phyloP scores from a whole-genome alignment of 2,888 invertebrate species.

The Drosophila paramelanica region DNA sequence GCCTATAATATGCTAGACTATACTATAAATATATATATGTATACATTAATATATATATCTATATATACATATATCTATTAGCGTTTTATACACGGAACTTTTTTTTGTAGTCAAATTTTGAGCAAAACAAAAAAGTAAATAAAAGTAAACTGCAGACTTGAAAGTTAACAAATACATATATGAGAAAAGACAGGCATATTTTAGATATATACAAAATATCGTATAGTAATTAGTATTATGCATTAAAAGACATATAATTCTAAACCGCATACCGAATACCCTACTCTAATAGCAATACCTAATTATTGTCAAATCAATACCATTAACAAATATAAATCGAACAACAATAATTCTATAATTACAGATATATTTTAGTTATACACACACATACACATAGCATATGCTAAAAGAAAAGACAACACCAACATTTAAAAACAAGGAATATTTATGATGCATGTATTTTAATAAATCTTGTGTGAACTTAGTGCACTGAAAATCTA shows the following conservation, averaged over 20 bases:
- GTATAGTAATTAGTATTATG: constrained; percentile 29
- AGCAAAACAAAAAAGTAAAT: constrained; percentile 23
- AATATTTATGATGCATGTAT: constrained; percentile 72
- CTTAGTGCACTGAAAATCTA: constrained; percentile 41
- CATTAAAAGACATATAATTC: constrained; percentile 6
- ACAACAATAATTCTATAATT: constrained; percentile 33
- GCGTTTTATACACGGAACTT: constrained; percentile 42
- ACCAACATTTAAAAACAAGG: constrained; percentile 35
- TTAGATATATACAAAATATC: constrained; percentile 42
- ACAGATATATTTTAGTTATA: constrained; percentile 8
- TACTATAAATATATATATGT: constrained; percentile 27
- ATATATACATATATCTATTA: constrained; percentile 30
- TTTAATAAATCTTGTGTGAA: constrained; percentile 63
- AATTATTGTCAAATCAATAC: constrained; percentile 22
- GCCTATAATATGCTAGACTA: constrained; percentile 42
- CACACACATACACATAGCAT: constrained; percentile 13
- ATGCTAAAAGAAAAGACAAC: constrained; percentile 22
- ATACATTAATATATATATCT: too few species aligned
- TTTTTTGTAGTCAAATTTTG: constrained; percentile 52
- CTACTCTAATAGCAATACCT: constrained; percentile 3
- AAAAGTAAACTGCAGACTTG: constrained; percentile 33
- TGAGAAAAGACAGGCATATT: constrained; percentile 50
- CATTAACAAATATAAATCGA: constrained; percentile 37
- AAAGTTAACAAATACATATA: constrained; percentile 60
- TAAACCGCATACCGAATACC: constrained; percentile 12